These are phyloP conservation scores for Hydrocynus forskahlii DNA, from an alignment of 2,797 vertebrate species.

Conservation along the genomic window DNA sequence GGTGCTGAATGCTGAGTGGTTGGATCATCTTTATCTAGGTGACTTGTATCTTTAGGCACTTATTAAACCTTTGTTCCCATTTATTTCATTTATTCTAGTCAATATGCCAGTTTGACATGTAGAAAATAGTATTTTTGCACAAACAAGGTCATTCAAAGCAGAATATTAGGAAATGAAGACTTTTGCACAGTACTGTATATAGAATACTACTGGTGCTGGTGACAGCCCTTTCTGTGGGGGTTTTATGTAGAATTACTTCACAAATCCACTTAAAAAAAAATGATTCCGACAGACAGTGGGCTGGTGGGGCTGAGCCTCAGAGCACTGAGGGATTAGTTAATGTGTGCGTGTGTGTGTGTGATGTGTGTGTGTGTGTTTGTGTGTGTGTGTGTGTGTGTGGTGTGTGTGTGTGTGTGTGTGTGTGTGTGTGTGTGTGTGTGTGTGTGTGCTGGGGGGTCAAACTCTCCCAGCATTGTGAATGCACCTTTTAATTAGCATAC, in stretches of 20 bases:
- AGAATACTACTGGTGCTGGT: background rate
- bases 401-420: background rate
- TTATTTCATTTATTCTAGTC: too few relatives aligned
- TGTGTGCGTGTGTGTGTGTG: too few relatives aligned
- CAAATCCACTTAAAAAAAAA: background rate
- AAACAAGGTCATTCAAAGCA: too few relatives aligned
- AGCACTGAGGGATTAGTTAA: background rate
- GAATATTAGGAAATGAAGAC: too few relatives aligned
- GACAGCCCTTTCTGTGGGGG: background rate
- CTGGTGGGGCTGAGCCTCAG: slow-evolving; percentile 1
- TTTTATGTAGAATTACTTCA: background rate
- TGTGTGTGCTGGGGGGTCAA: slow-evolving; percentile 21
- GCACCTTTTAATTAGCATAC: slow-evolving; percentile 57
- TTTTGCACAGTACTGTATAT: too few relatives aligned
- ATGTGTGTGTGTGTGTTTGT: background rate
- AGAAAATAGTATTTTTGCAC: too few relatives aligned
- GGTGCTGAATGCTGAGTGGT: too few relatives aligned
- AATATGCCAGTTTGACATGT: too few relatives aligned
- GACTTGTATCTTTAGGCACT: too few relatives aligned
- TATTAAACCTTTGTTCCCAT: too few relatives aligned
- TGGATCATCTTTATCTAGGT: too few relatives aligned
- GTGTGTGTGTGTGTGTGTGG: background rate
- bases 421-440: background rate
- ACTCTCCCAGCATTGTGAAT: slow-evolving; percentile 43
- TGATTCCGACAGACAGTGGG: slow-evolving; percentile 9